These are phyloP conservation scores for Cyprinodon tularosa DNA, from an alignment of 2,113 vertebrate species.

Conservation along the genomic window DNA sequence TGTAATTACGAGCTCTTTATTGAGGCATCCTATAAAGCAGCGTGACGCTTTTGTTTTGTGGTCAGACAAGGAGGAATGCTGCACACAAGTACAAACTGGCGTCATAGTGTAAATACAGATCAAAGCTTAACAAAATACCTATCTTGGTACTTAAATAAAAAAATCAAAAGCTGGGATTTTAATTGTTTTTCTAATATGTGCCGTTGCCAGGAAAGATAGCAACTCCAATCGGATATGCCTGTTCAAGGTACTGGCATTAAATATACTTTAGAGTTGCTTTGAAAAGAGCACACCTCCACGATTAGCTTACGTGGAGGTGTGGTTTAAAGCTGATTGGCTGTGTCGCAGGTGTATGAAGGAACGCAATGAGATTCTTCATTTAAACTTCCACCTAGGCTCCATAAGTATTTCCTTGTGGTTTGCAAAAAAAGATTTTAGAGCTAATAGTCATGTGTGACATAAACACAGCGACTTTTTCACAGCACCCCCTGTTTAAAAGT, in stretches of 20 bases:
- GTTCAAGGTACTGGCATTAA: background rate
- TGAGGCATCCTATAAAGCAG: constrained; percentile 54
- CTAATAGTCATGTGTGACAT: too few relatives aligned
- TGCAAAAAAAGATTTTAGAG: too few relatives aligned
- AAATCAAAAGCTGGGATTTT: background rate
- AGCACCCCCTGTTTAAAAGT: too few relatives aligned
- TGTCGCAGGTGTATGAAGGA: too few relatives aligned
- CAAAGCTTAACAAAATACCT: background rate
- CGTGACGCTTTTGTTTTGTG: constrained; percentile 50
- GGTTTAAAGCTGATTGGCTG: too few relatives aligned
- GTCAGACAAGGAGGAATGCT: constrained; percentile 45
- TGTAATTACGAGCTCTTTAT: constrained; percentile 64
- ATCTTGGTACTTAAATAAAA: background rate
- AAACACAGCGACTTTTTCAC: too few relatives aligned
- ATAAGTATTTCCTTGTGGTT: too few relatives aligned
- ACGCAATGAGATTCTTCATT: too few relatives aligned
- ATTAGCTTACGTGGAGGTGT: too few relatives aligned
- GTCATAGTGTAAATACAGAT: background rate
- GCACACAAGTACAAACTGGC: background rate
- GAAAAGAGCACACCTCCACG: too few relatives aligned
- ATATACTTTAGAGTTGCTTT: background rate
- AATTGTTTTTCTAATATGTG: background rate
- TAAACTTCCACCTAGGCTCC: too few relatives aligned
- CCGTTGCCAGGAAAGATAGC: background rate
- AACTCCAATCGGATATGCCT: background rate